These are phyloP conservation scores for Sceloporus tristichus DNA, from an alignment of 2,113 vertebrate genomes.

Conservation along the genomic window DNA sequence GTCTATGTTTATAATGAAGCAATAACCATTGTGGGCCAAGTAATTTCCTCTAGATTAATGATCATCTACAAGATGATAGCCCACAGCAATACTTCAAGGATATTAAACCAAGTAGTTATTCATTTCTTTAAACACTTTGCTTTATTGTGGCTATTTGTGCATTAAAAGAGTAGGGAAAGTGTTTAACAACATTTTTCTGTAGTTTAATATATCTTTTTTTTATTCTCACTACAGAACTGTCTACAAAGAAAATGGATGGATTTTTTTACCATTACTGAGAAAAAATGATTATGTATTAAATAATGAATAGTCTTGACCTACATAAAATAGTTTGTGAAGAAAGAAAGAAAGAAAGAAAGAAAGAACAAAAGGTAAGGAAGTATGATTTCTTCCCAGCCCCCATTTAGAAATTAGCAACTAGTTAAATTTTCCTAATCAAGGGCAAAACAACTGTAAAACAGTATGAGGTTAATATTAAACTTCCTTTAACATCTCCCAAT, in stretches of 20 bases:
- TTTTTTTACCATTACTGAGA: neutral
- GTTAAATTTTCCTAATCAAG: neutral
- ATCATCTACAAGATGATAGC: conserved; percentile 50
- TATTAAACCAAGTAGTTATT: conserved; percentile 69
- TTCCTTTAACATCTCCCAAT: conserved; percentile 1
- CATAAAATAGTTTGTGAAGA: neutral
- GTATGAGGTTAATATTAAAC: neutral
- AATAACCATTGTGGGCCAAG: conserved; percentile 56
- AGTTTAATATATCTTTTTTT: neutral
- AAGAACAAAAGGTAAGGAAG: neutral
- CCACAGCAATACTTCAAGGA: conserved; percentile 61
- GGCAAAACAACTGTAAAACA: neutral
- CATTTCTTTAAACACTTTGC: conserved; percentile 65
- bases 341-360: neutral
- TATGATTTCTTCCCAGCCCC: neutral
- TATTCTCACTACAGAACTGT: neutral
- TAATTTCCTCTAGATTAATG: conserved; percentile 74
- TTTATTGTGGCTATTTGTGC: conserved; percentile 17
- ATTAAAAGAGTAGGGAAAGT: conserved; percentile 58
- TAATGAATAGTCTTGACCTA: neutral
- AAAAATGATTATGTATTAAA: neutral
- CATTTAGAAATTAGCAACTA: neutral
- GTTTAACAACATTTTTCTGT: neutral
- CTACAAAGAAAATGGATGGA: neutral
- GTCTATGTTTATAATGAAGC: conserved; percentile 74